phyloP scores from a whole-genome alignment of 2,113 vertebrate species.

The Perca flavescens region DNA sequence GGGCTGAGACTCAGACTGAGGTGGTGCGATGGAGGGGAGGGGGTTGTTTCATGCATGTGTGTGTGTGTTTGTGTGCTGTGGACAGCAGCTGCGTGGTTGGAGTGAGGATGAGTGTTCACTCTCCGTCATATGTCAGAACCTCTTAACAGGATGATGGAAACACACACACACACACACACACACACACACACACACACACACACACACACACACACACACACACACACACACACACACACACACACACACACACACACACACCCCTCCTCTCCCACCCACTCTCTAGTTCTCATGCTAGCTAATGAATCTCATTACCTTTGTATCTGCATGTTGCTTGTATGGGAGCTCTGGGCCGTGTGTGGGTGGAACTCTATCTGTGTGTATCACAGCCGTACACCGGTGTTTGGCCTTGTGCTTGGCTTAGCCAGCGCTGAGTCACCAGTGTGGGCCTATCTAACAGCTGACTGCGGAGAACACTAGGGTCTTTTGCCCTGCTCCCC shows the following conservation, averaged over 20 bases:
- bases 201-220: constrained; percentile 39
- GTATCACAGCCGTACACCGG: constrained; percentile 49
- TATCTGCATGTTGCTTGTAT: constrained; percentile 78
- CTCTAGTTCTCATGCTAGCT: constrained; percentile 76
- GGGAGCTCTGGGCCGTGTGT: constrained; percentile 61
- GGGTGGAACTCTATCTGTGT: constrained; percentile 63
- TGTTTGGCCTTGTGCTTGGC: constrained; percentile 79
- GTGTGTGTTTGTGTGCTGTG: constrained; percentile 30
- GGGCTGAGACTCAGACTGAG: constrained; percentile 45
- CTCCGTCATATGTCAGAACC: constrained; percentile 73
- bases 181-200: too few species aligned
- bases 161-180: constrained; percentile 62
- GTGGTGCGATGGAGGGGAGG: constrained; percentile 52
- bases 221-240: constrained; percentile 50
- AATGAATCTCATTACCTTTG: constrained; percentile 80
- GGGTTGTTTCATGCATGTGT: constrained; percentile 43
- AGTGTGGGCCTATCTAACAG: constrained; percentile 65
- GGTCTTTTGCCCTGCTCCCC: constrained; percentile 44
- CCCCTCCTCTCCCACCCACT: constrained; percentile 69
- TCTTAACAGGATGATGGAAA: constrained; percentile 66
- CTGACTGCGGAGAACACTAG: constrained; percentile 70
- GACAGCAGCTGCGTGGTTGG: constrained; percentile 72
- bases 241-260: constrained; percentile 27
- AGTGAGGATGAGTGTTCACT: constrained; percentile 73
- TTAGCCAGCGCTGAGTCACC: constrained; percentile 75